These are phyloP conservation scores for Apamea sordens DNA, from an alignment of 2,888 invertebrate genomes.

Conservation along the genomic window DNA sequence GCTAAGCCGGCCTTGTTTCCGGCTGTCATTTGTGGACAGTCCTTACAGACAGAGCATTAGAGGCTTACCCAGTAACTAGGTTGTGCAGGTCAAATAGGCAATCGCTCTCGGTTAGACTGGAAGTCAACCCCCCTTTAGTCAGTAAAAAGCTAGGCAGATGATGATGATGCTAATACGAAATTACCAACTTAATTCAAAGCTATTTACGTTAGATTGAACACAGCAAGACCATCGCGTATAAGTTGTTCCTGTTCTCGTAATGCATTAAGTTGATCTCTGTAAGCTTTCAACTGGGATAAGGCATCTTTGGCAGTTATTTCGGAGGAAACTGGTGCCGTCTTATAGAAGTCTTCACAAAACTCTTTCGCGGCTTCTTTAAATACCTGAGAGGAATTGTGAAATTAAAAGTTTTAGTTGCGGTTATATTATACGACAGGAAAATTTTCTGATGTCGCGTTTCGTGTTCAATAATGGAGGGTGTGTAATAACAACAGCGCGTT, in stretches of 20 bases:
- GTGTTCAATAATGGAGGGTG: not conserved
- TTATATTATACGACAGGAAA: not conserved
- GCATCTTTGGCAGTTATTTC: constrained; percentile 91
- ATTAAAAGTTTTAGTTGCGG: not conserved
- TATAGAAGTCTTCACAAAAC: constrained; percentile 92
- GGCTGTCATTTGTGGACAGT: not conserved
- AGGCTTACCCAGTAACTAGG: not conserved
- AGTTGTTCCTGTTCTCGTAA: constrained; percentile 92
- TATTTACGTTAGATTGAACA: constrained; percentile 92
- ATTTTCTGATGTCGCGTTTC: not conserved
- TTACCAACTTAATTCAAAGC: constrained; percentile 1
- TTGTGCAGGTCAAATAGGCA: not conserved
- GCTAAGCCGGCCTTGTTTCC: not conserved
- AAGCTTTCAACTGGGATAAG: constrained; percentile 88
- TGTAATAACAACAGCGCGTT: too few relatives aligned
- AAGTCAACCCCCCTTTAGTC: not conserved
- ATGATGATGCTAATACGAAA: not conserved
- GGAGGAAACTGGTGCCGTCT: constrained; percentile 92
- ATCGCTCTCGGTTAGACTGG: not conserved
- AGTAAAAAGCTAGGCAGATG: not conserved
- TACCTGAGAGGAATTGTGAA: constrained; percentile 75
- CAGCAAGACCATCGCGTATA: constrained; percentile 92
- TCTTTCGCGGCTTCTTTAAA: constrained; percentile 93
- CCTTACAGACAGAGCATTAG: not conserved
- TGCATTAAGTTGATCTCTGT: constrained; percentile 88